These are phyloP conservation scores for Leucoma salicis DNA, from an alignment of 2,888 invertebrate species.

Conservation along the genomic window DNA sequence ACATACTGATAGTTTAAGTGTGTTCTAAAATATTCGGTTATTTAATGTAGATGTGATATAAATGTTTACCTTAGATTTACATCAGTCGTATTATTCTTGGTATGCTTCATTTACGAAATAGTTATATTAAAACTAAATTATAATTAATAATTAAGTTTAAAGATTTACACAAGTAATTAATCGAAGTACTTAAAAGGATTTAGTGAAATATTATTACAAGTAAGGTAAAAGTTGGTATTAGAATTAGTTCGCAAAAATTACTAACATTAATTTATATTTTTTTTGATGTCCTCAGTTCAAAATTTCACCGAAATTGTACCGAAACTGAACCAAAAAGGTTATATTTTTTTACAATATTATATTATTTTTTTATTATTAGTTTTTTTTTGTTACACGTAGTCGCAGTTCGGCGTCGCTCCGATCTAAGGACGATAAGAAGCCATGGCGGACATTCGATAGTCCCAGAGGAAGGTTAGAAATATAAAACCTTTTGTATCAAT, in stretches of 20 bases:
- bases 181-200: too few species aligned
- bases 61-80: too few species aligned
- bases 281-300: slow-evolving; percentile 23
- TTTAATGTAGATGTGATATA: too few species aligned
- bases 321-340: slow-evolving; percentile 24
- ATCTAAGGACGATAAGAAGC: slow-evolving; percentile 39
- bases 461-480: slow-evolving; percentile 39
- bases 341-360: slow-evolving; percentile 13
- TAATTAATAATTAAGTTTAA: too few species aligned
- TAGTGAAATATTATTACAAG: background rate
- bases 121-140: too few species aligned
- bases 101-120: too few species aligned
- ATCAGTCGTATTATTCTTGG: too few species aligned
- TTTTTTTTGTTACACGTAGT: slow-evolving; percentile 13
- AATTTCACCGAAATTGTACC: slow-evolving; percentile 25
- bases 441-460: slow-evolving; percentile 49
- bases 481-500: background rate
- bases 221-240: too few species aligned
- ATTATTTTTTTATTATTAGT: slow-evolving; percentile 10
- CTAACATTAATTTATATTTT: background rate
- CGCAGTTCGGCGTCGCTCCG: slow-evolving; percentile 10
- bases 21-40: too few species aligned
- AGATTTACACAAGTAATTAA: too few species aligned
- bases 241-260: too few species aligned
- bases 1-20: too few species aligned